Evolutionary conservation across 2,888 invertebrate species (phyloP).

Genomic region (Caenorhabditis zanzibari): DNA sequence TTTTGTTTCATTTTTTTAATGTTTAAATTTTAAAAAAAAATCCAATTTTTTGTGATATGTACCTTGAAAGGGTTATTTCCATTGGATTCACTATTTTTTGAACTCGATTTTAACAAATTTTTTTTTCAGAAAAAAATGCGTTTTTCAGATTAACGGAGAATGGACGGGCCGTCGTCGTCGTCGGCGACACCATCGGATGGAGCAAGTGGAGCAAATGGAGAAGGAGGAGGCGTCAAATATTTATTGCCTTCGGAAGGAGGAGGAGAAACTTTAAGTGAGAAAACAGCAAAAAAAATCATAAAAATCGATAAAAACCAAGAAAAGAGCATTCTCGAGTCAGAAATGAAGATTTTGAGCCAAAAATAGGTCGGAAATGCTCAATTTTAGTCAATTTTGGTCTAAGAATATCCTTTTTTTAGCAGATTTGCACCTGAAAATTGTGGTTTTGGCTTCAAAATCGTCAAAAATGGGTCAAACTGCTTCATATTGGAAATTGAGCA

Average conservation of each 20-base stretch:
- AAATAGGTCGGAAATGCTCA: no score
- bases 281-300: no score
- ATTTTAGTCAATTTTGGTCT: no score
- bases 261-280: no score
- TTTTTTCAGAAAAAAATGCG: background rate
- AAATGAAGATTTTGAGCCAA: no score
- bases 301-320: no score
- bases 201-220: background rate
- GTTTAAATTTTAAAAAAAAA: background rate
- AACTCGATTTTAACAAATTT: background rate
- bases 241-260: background rate
- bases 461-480: no score
- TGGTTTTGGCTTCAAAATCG: no score
- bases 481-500: no score
- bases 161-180: constrained; percentile 36
- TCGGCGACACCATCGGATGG: background rate
- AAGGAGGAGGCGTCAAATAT: background rate
- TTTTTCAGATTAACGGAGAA: constrained; percentile 8
- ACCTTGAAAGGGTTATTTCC: background rate
- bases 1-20: background rate
- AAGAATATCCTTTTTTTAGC: no score
- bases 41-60: background rate
- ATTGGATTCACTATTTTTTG: constrained; percentile 7
- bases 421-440: no score
- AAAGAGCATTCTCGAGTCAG: no score